Base-by-base conservation (phyloP, 2,888 invertebrate species). In the Phlogophora meticulosa region DNA sequence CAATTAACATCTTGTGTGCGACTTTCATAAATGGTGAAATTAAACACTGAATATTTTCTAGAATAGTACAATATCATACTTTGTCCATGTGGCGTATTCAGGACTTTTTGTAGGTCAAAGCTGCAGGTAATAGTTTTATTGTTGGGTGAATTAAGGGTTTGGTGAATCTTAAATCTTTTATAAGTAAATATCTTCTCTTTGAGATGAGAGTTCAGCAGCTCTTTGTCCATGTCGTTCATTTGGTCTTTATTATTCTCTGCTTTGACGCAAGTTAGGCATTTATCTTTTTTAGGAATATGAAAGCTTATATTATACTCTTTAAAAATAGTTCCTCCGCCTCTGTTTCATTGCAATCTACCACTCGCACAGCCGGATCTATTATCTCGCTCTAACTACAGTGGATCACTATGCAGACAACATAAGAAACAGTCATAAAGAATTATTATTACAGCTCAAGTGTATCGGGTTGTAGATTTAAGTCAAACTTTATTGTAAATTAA, bases 21-120 rank as follows among this genome's bases (percentile, higher is more conserved):
- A 34, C 81, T 76, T 74, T 85, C 72, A 68, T 79, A 84, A 51
- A 85, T 45, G 22, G 84, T 84, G 40, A 85, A 78, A 66, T 86
- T 85, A 55, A 71, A 80, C 36, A 78, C 69, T 34, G 76, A 48
- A 48, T 48, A 48, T 55, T 45, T 42, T 46, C n/a, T n/a, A n/a
- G n/a, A n/a, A n/a, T n/a, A n/a, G n/a, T n/a, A n/a, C n/a, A n/a
- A n/a, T n/a, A n/a, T n/a, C n/a, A n/a, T n/a, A n/a, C n/a, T n/a
- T n/a, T n/a, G n/a, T n/a, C n/a, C n/a, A n/a, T n/a, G n/a, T n/a
- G 36, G 32, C 38, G 24, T 36, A n/a, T n/a, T n/a, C n/a, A n/a
- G n/a, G n/a, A n/a, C n/a, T n/a, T n/a, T n/a, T n/a, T n/a, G n/a
- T n/a, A n/a, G 24, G 38, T 53, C 52, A 38, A 53, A 24, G 17